Conservation (phyloP, 2,113 vertebrate genomes). For the Asarcornis scutulata region DNA sequence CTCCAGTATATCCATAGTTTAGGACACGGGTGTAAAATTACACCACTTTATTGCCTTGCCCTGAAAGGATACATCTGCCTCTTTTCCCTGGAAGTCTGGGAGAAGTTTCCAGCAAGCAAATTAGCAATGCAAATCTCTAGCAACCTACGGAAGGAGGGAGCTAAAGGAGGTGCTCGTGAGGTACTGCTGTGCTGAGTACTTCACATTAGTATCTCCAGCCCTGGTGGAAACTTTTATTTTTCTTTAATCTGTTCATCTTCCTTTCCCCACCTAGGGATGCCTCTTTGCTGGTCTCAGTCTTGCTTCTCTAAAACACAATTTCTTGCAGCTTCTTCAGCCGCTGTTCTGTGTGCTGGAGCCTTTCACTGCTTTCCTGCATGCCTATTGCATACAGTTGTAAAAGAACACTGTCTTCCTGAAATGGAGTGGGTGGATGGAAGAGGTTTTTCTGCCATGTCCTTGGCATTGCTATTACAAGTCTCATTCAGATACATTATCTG, state of each 20-base stretch:
- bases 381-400: not conserved
- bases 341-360: not conserved
- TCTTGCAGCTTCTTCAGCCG: not conserved
- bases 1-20: not conserved
- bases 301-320: not conserved
- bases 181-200: not conserved
- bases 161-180: not conserved
- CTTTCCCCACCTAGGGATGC: not conserved
- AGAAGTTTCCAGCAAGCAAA: not conserved
- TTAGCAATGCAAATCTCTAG: conserved; percentile 16
- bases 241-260: not conserved
- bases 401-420: not conserved
- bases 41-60: not conserved
- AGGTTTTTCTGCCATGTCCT: not conserved
- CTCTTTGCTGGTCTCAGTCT: not conserved
- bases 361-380: not conserved
- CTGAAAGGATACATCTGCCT: not conserved
- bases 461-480: not conserved
- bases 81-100: not conserved
- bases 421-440: not conserved
- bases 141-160: not conserved
- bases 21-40: not conserved
- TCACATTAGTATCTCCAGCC: not conserved
- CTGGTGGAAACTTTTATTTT: not conserved
- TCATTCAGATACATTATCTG: not conserved